phyloP scores from a whole-genome alignment of 2,888 invertebrate species.

The Melinaea menophilus region DNA sequence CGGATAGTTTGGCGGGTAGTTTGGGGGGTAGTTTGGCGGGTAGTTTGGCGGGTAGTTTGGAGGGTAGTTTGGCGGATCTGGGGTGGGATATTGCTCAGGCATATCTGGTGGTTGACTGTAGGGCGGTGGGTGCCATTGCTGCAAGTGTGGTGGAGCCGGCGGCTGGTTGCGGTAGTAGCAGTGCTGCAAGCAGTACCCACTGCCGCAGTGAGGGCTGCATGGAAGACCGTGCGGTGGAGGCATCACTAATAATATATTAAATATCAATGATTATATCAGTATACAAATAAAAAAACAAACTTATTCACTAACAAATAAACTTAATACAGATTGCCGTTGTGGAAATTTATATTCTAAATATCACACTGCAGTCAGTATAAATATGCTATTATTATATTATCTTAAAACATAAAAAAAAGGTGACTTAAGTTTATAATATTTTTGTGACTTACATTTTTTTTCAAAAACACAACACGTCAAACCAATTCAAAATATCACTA shows the following conservation, averaged over 20 bases:
- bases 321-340: too few species aligned
- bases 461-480: too few species aligned
- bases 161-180: conserved; percentile 21
- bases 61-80: conserved; percentile 12
- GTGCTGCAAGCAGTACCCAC: conserved; percentile 25
- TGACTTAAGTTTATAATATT: too few species aligned
- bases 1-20: conserved; percentile 9
- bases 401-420: too few species aligned
- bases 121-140: conserved; percentile 26
- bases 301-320: too few species aligned
- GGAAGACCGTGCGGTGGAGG: conserved; percentile 22
- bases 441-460: too few species aligned
- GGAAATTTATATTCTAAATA: too few species aligned
- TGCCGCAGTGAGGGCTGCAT: conserved; percentile 27
- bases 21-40: conserved; percentile 8
- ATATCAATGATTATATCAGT: not conserved
- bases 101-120: conserved; percentile 21
- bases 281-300: too few species aligned
- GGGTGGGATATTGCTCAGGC: conserved; percentile 4
- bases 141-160: conserved; percentile 19
- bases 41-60: conserved; percentile 14
- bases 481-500: not conserved
- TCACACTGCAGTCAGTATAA: too few species aligned
- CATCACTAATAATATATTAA: conserved; percentile 19
- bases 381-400: too few species aligned